Conservation (phyloP, 2,888 invertebrate genomes). For the Stenurella melanura region DNA sequence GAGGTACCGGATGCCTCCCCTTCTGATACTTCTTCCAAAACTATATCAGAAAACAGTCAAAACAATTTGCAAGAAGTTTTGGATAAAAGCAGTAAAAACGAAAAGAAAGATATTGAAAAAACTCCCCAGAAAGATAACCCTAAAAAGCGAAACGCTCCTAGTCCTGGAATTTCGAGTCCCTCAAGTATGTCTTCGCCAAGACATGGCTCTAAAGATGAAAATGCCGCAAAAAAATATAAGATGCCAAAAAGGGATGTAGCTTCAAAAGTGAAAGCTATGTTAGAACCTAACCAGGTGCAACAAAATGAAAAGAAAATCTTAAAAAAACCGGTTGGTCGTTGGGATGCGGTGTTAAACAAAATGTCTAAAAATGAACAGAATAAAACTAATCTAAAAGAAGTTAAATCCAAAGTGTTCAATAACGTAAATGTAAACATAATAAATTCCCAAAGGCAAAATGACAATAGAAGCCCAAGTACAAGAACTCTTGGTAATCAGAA, state of each 20-base stretch:
- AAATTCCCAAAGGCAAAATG: slow-evolving; percentile 41
- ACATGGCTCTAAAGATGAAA: slow-evolving; percentile 71
- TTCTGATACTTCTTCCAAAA: slow-evolving; percentile 77
- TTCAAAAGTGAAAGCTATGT: slow-evolving; percentile 85
- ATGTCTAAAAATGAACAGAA: slow-evolving; percentile 84
- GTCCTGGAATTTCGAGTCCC: slow-evolving; percentile 67
- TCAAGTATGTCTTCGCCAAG: slow-evolving; percentile 66
- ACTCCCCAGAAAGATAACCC: slow-evolving; percentile 55
- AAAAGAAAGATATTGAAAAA: slow-evolving; percentile 48
- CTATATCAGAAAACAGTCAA: slow-evolving; percentile 76
- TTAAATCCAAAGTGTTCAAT: slow-evolving; percentile 84
- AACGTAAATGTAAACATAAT: slow-evolving; percentile 55
- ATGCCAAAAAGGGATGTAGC: slow-evolving; percentile 86
- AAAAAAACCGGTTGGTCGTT: slow-evolving; percentile 80
- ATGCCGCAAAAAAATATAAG: slow-evolving; percentile 82
- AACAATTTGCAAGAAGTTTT: slow-evolving; percentile 63
- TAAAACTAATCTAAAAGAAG: slow-evolving; percentile 86
- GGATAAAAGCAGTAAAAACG: slow-evolving; percentile 50
- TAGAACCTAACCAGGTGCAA: slow-evolving; percentile 75
- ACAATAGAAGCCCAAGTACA: slow-evolving; percentile 51
- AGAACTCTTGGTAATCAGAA: slow-evolving; percentile 59
- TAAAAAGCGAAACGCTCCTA: slow-evolving; percentile 66
- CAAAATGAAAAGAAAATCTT: slow-evolving; percentile 73
- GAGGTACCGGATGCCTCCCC: slow-evolving; percentile 76
- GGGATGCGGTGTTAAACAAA: slow-evolving; percentile 91